Percentiles rank a stretch among this genome's conserved stretches.
These are phyloP conservation scores for Mythimna impura DNA, from an alignment of 2,888 invertebrate genomes.

Conservation along the genomic window DNA sequence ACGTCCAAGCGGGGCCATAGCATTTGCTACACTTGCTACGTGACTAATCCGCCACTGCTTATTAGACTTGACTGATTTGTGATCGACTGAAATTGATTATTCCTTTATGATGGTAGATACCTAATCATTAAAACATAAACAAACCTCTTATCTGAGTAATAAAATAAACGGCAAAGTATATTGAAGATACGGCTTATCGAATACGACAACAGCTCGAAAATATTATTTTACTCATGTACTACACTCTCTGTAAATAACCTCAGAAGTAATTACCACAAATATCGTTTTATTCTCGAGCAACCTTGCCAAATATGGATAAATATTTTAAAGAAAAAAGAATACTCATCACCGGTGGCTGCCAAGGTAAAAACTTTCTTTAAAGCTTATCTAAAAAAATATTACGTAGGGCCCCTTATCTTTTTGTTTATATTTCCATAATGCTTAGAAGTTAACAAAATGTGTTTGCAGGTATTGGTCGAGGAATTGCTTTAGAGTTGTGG, in stretches of 20 bases:
- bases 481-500: conserved; percentile 92
- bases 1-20: no score
- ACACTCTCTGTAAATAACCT: conserved; percentile 33
- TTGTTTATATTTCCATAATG: background rate
- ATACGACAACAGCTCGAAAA: conserved; percentile 32
- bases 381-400: background rate
- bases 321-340: conserved; percentile 93
- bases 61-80: background rate
- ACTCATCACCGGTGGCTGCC: conserved; percentile 96
- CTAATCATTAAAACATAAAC: conserved; percentile 33
- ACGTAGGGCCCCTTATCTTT: background rate
- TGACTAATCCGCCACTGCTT: background rate
- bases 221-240: conserved; percentile 11
- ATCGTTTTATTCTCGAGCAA: background rate
- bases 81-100: background rate
- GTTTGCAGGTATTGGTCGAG: conserved; percentile 92
- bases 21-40: no score
- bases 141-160: conserved; percentile 49
- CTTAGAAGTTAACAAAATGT: background rate
- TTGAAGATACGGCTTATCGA: conserved; percentile 49
- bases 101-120: background rate
- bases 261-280: conserved; percentile 3
- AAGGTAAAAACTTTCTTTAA: conserved; percentile 90
- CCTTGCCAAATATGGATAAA: conserved; percentile 77
- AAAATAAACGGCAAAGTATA: conserved; percentile 28